phyloP scores from a whole-genome alignment of 2,113 vertebrate species.

The Megaptera novaeangliae region DNA sequence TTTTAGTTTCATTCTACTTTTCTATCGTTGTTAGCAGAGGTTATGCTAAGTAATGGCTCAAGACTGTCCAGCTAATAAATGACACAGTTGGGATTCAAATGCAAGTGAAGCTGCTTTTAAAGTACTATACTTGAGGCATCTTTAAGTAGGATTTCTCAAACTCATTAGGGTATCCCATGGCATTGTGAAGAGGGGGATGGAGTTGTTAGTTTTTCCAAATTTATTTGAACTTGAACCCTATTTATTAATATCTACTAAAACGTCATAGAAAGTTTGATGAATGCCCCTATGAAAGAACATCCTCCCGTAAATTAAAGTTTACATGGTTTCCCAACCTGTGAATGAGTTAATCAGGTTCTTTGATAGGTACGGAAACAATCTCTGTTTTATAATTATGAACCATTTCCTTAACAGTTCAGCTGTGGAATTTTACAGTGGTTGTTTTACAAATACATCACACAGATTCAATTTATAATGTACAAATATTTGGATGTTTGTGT shows the following conservation, averaged over 20 bases:
- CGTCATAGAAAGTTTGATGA: not conserved
- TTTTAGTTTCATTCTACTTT: not conserved
- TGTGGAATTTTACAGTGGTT: not conserved
- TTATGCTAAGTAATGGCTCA: not conserved
- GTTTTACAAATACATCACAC: conserved; percentile 18
- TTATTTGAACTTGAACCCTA: not conserved
- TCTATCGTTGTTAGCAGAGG: not conserved
- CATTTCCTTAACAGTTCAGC: not conserved
- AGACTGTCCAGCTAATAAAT: not conserved
- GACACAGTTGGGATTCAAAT: not conserved
- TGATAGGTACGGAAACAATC: not conserved
- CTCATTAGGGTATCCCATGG: not conserved
- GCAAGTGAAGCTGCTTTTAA: not conserved
- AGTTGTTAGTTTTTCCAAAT: not conserved
- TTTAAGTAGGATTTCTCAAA: not conserved
- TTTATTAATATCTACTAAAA: not conserved
- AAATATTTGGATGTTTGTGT: conserved; percentile 62
- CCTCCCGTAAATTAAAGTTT: not conserved
- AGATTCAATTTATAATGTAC: not conserved
- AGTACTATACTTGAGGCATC: not conserved
- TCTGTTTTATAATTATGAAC: not conserved
- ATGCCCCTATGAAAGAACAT: not conserved
- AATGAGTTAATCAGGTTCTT: not conserved
- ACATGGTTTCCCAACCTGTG: not conserved
- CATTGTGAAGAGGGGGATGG: not conserved